phyloP scores from a whole-genome alignment of 2,113 vertebrate genomes.

The Cyphomyrus plagiostoma region DNA sequence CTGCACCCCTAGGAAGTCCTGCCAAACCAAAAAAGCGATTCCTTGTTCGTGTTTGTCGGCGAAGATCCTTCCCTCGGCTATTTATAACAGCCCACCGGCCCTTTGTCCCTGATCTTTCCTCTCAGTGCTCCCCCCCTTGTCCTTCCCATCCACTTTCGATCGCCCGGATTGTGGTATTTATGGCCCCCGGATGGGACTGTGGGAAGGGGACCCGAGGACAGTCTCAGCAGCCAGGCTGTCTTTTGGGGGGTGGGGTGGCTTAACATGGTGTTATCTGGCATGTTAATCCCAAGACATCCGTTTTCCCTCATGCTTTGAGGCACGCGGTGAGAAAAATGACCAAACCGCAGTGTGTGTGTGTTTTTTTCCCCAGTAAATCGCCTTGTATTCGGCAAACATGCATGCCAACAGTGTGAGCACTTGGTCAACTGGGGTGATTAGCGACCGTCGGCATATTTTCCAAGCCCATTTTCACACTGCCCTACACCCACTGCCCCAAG shows the following conservation, averaged over 20 bases:
- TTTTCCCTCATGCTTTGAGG: not conserved
- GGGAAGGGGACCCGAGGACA: not conserved
- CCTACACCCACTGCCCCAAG: not conserved
- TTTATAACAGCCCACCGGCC: not conserved
- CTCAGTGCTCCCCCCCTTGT: not conserved
- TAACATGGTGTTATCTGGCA: not conserved
- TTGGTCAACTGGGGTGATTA: not conserved
- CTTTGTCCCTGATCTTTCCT: not conserved
- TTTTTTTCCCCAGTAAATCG: not conserved
- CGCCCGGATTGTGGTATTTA: not conserved
- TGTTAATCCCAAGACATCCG: not conserved
- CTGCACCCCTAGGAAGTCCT: not conserved
- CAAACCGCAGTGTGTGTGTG: not conserved
- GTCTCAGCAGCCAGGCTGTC: not conserved
- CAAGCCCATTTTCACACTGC: not conserved
- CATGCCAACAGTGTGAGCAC: not conserved
- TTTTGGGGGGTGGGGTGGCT: not conserved
- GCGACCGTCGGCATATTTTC: not conserved
- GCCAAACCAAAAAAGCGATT: not conserved
- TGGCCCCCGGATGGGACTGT: not conserved
- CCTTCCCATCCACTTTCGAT: not conserved
- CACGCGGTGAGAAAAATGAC: not conserved
- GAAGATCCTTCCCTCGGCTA: constrained; percentile 6
- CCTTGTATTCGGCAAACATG: not conserved
- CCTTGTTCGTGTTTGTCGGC: not conserved